Conservation (phyloP, 2,113 vertebrate species). For the Protobothrops flavoviridis region DNA sequence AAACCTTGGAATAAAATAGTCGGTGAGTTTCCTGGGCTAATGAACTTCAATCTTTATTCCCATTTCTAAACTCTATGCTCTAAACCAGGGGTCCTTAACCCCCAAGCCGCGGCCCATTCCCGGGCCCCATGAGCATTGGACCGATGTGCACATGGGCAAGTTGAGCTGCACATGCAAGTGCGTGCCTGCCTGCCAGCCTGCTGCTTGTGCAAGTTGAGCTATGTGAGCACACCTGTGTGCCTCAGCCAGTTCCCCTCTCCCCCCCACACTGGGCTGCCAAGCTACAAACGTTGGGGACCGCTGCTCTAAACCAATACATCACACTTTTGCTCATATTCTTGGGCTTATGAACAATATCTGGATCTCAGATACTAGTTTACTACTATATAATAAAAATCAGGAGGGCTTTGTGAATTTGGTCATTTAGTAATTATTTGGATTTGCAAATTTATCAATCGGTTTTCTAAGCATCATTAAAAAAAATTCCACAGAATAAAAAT, state of each 20-base stretch:
- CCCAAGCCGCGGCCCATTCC: not conserved
- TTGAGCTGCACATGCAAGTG: not conserved
- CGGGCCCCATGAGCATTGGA: fast-evolving
- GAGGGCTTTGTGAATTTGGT: not conserved
- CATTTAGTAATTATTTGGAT: not conserved
- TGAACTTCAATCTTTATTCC: not conserved
- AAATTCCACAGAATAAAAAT: not conserved
- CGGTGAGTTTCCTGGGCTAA: not conserved
- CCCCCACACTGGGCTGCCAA: not conserved
- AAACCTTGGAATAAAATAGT: not conserved
- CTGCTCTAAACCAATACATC: not conserved
- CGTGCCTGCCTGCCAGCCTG: too few relatives aligned
- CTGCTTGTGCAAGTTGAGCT: too few relatives aligned
- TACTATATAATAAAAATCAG: not conserved
- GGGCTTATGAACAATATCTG: not conserved
- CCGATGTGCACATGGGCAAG: not conserved
- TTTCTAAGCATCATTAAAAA: not conserved
- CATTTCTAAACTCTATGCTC: not conserved
- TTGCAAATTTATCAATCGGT: not conserved
- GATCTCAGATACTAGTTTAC: not conserved
- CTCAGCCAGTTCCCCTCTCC: not conserved
- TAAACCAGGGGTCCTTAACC: not conserved
- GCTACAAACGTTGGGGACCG: not conserved
- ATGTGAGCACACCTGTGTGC: too few relatives aligned
- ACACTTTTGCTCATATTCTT: not conserved